Base-by-base conservation (phyloP, 2,797 vertebrate genomes). In the Garrulus glandarius region DNA sequence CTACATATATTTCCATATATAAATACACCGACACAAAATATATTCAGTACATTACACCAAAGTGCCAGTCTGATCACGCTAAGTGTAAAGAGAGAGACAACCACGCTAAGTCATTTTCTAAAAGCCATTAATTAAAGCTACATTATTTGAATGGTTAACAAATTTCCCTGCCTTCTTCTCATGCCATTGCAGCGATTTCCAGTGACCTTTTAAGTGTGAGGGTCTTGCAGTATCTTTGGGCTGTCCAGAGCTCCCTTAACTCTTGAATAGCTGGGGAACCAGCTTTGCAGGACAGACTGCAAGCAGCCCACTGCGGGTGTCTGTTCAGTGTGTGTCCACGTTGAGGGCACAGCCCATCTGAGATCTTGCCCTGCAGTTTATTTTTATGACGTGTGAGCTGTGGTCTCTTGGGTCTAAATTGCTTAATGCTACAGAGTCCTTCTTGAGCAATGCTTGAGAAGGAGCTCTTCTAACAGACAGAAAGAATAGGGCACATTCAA, bases 1-100 rank as follows among this genome's bases (percentile, higher is more conserved):
- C 87, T 91, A 52, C 84, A 96, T 87, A 41, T 57, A 91, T 94
- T 96, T 92, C 87, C 91, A 93, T 85, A 60, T 16, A 87, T 55
- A 91, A 59, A 74, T 10, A 41, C 10, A 64, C 2, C 13, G n/a
- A 68, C 13, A 67, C 22, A 69, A 23, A 68, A 22, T 75, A 63
- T 46, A 93, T 75, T 78, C 82, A 59, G 44, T 52, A 56, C 26
- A 47, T 92, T 76, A 90, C 88, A 84, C 64, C 39, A 30, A 80
- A 80, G 65, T 50, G 82, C 29, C 39, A 41, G 49, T 53, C 63
- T 43, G 60, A 91, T 84, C 49, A 57, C 16, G 71, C 55, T 37
- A 74, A 92, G 80, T 46, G 37, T 56, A 87, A 68, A 11, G 13
- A 79, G 78, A 82, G 37, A 57, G 69, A 59, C 46, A 85, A 74